Percentiles rank a stretch among this genome's conserved stretches.
These are phyloP conservation scores for Lepidocyrtoides sp. DNA, from an alignment of 2,888 invertebrate species.

Conservation along the genomic window DNA sequence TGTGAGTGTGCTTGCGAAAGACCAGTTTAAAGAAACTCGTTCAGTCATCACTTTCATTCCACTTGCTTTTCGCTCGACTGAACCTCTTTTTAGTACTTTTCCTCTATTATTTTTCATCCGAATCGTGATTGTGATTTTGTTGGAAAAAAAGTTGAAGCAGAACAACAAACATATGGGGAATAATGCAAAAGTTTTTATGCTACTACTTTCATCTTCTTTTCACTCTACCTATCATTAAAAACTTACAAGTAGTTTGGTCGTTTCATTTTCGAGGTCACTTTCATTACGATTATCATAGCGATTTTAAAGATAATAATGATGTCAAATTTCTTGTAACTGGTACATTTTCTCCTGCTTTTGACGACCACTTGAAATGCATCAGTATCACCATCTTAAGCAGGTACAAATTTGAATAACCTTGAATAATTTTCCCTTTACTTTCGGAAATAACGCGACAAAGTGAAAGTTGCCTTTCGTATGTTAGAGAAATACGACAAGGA, in stretches of 20 bases:
- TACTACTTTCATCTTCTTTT: neutral
- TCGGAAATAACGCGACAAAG: too few relatives aligned
- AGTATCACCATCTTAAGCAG: constrained; percentile 12
- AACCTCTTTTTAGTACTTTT: neutral
- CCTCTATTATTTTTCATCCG: neutral
- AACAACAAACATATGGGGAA: neutral
- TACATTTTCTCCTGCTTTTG: neutral
- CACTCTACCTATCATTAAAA: constrained; percentile 22
- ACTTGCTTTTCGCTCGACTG: neutral
- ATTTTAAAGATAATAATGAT: neutral
- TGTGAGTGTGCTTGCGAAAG: neutral
- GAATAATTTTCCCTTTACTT: neutral
- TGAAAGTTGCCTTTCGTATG: neutral
- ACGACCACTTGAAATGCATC: neutral
- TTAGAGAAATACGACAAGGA: too few relatives aligned
- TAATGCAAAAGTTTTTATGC: neutral
- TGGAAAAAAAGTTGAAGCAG: neutral
- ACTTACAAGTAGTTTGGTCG: constrained; percentile 33
- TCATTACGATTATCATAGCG: neutral
- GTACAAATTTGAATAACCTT: neutral
- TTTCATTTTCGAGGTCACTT: constrained; percentile 48
- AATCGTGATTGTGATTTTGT: constrained; percentile 6
- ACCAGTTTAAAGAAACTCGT: constrained; percentile 46
- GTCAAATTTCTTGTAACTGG: neutral
- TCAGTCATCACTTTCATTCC: constrained; percentile 52